Evolutionary conservation across 2,113 vertebrate species (phyloP), one percentile per base, ranked within the genome.

Genomic region (Ancistrus triradiatus): DNA sequence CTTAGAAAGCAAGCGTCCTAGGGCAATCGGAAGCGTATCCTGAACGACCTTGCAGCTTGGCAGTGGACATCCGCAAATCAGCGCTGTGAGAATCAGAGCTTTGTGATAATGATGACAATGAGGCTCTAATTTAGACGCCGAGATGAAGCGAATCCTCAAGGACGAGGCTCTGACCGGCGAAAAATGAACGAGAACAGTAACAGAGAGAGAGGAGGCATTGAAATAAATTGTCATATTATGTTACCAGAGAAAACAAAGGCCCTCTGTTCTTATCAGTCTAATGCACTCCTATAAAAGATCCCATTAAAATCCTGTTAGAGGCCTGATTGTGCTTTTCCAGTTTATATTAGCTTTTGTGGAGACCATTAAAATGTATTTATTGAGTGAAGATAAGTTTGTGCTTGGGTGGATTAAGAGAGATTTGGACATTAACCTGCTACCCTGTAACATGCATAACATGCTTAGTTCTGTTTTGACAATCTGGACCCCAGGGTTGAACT

Each of bases 331-430:
- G 67, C 60, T 69, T 76, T 71, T 79, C 66, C 69, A 70, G 74
- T 65, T 77, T 71, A 59, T 65, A 71, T 71, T 63, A 64, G 68
- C 55, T 66, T 66, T 35, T 48, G 48, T 51, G 21, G 58, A 78
- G 50, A 72, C 64, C 62, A 79, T 74, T 76, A 77, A 74, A 72
- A 57, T 57, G 68, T 56, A 71, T 77, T 80, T 68, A 72, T 50
- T 24, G 27, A 46, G 22, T 59, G 69, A 74, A 57, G 44, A 70
- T 38, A 42, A 70, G 47, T 80, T 71, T 77, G 66, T 74, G 63
- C 74, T 67, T 47, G 8, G 43, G 64, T 67, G 28, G 66, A 63
- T 59, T 74, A 64, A 48, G 28, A 77, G 17, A 70, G 66, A 74
- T 71, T 65, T 72, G 46, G 69, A 67, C 51, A 62, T 68, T 66